A percentile compares a stretch with the other conserved stretches of the same genome.
These are phyloP conservation scores for Pterocles orientalis DNA, from an alignment of 2,113 vertebrate species.

Conservation along the genomic window DNA sequence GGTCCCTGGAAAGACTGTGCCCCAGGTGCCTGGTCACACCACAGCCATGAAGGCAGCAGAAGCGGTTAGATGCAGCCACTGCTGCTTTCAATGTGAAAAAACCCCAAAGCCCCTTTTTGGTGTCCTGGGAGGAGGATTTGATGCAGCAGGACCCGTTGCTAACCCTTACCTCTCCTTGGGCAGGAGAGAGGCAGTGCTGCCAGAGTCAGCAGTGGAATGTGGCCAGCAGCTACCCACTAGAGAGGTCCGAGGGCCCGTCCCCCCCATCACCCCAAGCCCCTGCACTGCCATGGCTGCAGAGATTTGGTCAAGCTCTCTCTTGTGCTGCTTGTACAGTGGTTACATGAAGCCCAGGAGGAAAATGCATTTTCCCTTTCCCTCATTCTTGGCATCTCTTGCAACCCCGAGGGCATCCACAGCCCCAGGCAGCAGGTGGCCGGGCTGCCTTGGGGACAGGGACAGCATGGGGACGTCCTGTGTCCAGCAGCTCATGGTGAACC, in stretches of 20 bases:
- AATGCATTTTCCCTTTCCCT: not conserved
- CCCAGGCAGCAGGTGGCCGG: not conserved
- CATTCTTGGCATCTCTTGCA: not conserved
- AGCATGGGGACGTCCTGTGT: not conserved
- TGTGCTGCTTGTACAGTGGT: not conserved
- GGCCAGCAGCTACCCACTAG: not conserved
- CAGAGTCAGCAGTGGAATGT: not conserved
- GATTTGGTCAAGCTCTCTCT: not conserved
- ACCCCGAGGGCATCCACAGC: accelerated
- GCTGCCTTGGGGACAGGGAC: not conserved
- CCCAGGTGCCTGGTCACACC: not conserved
- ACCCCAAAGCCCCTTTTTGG: not conserved
- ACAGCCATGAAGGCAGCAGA: not conserved
- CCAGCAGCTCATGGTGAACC: not conserved
- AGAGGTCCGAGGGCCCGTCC: accelerated
- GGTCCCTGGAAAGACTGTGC: not conserved
- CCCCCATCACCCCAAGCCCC: not conserved
- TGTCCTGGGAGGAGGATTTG: not conserved
- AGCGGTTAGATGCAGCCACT: not conserved
- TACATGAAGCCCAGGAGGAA: not conserved
- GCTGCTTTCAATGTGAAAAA: not conserved
- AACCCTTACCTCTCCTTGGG: not conserved
- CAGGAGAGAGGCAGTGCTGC: not conserved
- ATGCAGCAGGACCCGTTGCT: not conserved
- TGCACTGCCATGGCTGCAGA: accelerated